Conservation (phyloP, 1,140 invertebrate genomes). For the Euura lappo region DNA sequence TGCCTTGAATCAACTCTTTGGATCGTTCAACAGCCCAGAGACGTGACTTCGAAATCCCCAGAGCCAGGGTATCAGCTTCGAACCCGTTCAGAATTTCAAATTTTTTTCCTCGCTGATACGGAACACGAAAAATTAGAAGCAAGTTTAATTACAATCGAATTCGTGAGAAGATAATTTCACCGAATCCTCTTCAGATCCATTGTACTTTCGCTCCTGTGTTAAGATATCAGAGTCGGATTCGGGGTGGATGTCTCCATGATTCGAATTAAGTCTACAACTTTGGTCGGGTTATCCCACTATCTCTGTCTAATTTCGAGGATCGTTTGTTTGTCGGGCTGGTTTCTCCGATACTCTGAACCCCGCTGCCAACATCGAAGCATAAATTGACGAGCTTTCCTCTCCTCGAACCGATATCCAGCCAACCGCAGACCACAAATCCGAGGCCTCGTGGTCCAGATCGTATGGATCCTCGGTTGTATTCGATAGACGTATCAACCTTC, state of each 20-base stretch:
- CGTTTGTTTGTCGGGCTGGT: background rate
- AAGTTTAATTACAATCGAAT: no score
- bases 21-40: background rate
- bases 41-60: no score
- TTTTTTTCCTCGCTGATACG: background rate
- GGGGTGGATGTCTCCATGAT: background rate
- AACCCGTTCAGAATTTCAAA: background rate
- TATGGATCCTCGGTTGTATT: no score
- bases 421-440: background rate
- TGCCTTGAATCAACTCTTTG: background rate
- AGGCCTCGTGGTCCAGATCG: no score
- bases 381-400: slow-evolving; percentile 6
- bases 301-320: slow-evolving; percentile 5
- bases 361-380: background rate
- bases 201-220: background rate
- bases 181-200: background rate
- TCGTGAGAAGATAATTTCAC: no score
- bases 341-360: background rate
- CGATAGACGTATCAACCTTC: background rate
- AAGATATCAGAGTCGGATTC: background rate
- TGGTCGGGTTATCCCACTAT: no score
- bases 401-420: background rate
- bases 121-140: no score
- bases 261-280: no score
- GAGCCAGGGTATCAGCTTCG: background rate